phyloP scores from a whole-genome alignment of 2,797 vertebrate species.

The Betta splendens region DNA sequence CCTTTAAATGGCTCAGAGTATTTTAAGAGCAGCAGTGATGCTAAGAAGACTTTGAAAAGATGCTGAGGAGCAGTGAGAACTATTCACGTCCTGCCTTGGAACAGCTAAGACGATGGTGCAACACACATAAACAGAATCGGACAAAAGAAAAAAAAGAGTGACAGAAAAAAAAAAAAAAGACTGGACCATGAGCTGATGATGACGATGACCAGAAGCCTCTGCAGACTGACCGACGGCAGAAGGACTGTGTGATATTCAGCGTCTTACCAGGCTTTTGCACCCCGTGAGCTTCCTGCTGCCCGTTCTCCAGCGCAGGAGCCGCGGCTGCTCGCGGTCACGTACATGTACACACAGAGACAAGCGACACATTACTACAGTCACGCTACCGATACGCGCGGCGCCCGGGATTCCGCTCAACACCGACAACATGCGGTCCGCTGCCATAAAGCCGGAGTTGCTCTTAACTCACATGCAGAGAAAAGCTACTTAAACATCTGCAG shows the following conservation, averaged over 20 bases:
- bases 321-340: conserved; percentile 61
- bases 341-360: conserved; percentile 42
- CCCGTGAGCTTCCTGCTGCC: conserved; percentile 83
- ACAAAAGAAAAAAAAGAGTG: neutral
- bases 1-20: neutral
- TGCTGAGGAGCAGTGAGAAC: conserved; percentile 24
- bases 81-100: conserved; percentile 18
- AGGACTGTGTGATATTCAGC: conserved; percentile 42
- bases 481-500: too few species aligned
- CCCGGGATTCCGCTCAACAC: too few species aligned
- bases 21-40: conserved; percentile 2
- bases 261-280: conserved; percentile 85
- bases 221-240: conserved; percentile 25
- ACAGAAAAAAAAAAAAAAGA: conserved; percentile 26
- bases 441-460: too few species aligned
- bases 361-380: conserved; percentile 54
- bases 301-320: conserved; percentile 84
- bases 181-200: conserved; percentile 24
- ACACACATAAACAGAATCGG: conserved; percentile 4
- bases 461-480: too few species aligned
- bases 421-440: too few species aligned
- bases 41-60: conserved; percentile 5
- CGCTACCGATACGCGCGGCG: too few species aligned
- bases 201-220: conserved; percentile 21
- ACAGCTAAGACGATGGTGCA: too few species aligned